phyloP scores from a whole-genome alignment of 2,113 vertebrate genomes.

The Pitta sordida region DNA sequence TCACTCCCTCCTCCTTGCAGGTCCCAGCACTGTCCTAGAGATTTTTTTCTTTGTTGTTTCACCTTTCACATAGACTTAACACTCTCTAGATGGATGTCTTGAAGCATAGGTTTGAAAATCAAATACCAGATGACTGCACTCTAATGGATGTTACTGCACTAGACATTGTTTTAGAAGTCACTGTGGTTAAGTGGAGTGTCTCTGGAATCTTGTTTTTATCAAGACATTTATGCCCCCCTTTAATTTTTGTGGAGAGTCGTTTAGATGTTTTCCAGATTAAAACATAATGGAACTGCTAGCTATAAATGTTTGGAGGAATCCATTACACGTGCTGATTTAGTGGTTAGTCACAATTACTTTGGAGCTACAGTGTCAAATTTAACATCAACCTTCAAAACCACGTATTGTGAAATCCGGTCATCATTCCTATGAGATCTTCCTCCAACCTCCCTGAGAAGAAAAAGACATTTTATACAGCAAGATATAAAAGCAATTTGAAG shows the following conservation, averaged over 20 bases:
- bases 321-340: constrained; percentile 46
- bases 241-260: constrained; percentile 47
- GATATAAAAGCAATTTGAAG: neutral
- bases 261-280: constrained; percentile 57
- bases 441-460: neutral
- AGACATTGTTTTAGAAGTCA: neutral
- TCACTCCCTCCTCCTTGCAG: neutral
- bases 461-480: neutral
- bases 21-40: neutral
- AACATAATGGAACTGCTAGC: constrained; percentile 37
- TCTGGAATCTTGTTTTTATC: constrained; percentile 47
- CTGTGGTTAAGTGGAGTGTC: constrained; percentile 27
- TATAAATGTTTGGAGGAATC: constrained; percentile 37
- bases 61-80: neutral
- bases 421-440: neutral
- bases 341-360: constrained; percentile 52
- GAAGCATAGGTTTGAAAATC: neutral
- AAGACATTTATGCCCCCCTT: constrained; percentile 30
- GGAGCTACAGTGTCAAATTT: constrained; percentile 31
- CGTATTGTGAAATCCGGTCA: neutral
- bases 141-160: neutral
- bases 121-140: neutral
- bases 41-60: neutral
- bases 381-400: constrained; percentile 14
- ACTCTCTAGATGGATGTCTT: neutral